Evolutionary conservation across 2,888 invertebrate species (phyloP).

Genomic region (Blera fallax): DNA sequence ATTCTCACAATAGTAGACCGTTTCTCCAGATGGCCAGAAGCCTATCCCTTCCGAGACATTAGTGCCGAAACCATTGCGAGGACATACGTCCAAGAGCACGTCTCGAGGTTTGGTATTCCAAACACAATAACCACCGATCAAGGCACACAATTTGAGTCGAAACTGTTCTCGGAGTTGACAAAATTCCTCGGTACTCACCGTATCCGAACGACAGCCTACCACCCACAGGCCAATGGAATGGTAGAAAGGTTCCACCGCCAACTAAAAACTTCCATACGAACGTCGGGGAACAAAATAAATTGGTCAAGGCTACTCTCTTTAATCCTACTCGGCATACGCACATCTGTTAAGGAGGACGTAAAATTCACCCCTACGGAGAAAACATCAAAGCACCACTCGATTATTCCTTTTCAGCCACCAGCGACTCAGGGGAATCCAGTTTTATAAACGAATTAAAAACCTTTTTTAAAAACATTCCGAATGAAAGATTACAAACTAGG

Average conservation of each 20-base stretch:
- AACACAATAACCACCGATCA: not conserved
- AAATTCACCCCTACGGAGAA: too few species aligned
- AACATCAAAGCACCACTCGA: too few species aligned
- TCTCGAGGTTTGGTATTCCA: not conserved
- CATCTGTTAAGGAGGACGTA: too few species aligned
- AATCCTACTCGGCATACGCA: too few species aligned
- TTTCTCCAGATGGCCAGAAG: not conserved
- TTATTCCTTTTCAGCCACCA: too few species aligned
- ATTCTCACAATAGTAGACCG: not conserved
- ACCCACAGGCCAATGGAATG: slow-evolving; percentile 15
- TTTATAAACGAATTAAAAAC: too few species aligned
- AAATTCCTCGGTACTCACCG: not conserved
- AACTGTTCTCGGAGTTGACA: not conserved
- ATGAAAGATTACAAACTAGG: too few species aligned
- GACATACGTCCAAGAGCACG: slow-evolving; percentile 1
- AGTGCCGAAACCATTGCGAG: not conserved
- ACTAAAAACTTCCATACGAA: not conserved
- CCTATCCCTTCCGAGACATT: not conserved
- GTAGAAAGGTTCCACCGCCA: slow-evolving; percentile 4
- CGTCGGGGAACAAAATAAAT: not conserved
- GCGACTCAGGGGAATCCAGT: too few species aligned
- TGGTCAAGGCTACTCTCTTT: too few species aligned
- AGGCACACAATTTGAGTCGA: not conserved
- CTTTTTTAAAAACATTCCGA: too few species aligned
- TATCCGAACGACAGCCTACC: not conserved